phyloP scores from a whole-genome alignment of 1,140 invertebrate genomes.

The Popillia japonica region DNA sequence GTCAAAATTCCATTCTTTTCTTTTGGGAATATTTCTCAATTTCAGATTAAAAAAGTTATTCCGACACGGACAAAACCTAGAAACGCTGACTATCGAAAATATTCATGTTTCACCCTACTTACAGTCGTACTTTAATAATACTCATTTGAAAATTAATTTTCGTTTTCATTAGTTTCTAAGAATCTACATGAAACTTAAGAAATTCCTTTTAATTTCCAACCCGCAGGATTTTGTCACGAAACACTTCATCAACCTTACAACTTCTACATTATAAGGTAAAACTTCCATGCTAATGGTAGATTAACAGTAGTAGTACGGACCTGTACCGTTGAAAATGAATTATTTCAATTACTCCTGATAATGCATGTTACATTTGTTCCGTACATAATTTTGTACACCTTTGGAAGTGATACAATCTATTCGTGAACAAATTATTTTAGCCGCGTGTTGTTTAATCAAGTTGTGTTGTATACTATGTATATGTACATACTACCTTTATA shows the following conservation, averaged over 20 bases:
- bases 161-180: too few species aligned
- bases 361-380: conserved; percentile 35
- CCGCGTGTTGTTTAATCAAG: conserved; percentile 5
- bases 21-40: too few species aligned
- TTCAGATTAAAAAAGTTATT: too few species aligned
- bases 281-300: not conserved
- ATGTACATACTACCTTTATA: not conserved
- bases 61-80: too few species aligned
- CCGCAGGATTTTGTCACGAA: not conserved
- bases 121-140: too few species aligned
- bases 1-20: too few species aligned
- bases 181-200: too few species aligned
- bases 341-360: conserved; percentile 25
- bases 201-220: too few species aligned
- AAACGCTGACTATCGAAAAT: too few species aligned
- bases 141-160: too few species aligned
- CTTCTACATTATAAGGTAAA: not conserved
- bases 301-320: not conserved
- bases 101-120: too few species aligned
- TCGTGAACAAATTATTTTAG: conserved; percentile 24
- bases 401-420: conserved; percentile 10
- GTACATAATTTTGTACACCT: conserved; percentile 33
- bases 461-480: not conserved
- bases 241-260: not conserved
- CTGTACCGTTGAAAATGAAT: conserved; percentile 13